These are phyloP conservation scores for Leptinotarsa peninsularis DNA, from an alignment of 2,888 invertebrate genomes.

Conservation along the genomic window DNA sequence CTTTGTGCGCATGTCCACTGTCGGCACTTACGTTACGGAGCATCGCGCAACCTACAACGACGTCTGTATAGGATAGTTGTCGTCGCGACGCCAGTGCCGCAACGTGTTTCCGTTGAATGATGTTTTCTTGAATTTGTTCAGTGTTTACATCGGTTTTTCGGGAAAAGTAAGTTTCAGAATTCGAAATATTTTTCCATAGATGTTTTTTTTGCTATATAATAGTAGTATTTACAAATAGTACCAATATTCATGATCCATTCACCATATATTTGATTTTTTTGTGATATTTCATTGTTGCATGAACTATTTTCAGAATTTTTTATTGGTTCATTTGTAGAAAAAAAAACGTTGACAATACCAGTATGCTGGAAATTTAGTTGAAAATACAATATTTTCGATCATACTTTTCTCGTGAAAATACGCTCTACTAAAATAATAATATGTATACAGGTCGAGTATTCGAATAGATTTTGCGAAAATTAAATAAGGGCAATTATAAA, in stretches of 20 bases:
- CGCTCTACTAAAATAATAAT: too few relatives aligned
- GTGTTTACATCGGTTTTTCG: constrained; percentile 26
- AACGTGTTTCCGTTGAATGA: constrained; percentile 24
- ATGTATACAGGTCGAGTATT: too few relatives aligned
- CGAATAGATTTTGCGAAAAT: too few relatives aligned
- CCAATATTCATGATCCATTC: not conserved
- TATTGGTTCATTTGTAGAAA: too few relatives aligned
- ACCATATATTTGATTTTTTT: not conserved
- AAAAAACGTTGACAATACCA: too few relatives aligned
- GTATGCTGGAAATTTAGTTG: too few relatives aligned
- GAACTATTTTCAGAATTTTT: too few relatives aligned
- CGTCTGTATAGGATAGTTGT: constrained; percentile 27
- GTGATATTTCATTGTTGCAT: not conserved
- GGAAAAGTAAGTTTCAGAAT: constrained; percentile 24
- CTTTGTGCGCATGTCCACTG: constrained; percentile 18
- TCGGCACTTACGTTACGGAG: constrained; percentile 4
- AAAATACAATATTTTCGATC: too few relatives aligned
- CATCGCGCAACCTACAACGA: constrained; percentile 20
- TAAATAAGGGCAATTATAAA: too few relatives aligned
- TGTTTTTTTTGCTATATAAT: not conserved
- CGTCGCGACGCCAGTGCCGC: constrained; percentile 33
- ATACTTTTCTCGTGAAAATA: too few relatives aligned
- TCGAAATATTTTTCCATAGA: not conserved
- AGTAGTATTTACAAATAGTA: not conserved
- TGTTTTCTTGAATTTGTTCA: constrained; percentile 30